Base-by-base conservation (phyloP, 2,797 vertebrate species). In the Falco biarmicus region DNA sequence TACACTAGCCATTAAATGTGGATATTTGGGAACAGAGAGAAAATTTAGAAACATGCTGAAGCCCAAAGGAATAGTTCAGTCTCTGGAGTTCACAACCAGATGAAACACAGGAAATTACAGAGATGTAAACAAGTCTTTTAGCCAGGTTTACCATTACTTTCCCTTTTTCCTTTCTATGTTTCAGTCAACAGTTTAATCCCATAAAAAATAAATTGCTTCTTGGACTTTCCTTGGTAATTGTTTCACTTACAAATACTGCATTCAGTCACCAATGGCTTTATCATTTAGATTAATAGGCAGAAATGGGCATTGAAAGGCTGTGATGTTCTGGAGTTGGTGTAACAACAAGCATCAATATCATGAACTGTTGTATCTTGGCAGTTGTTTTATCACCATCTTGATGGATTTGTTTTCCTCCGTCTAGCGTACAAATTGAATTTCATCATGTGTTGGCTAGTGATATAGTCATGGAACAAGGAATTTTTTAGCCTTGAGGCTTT, bases 61-160 rank as follows among this genome's bases (percentile, higher is more conserved):
- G 25, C 92, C 65, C 84, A 71, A 45, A 93, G 94, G 94, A 96
- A 75, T 84, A 91, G 51, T 53, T 86, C 39, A 37, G 71, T 87
- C 89, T 91, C 82, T 63, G 65, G 89, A 92, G 95, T 78, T 91
- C 89, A 43, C 73, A 87, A 94, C 69, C 76, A 96, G 93, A 96
- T 93, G 93, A 95, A 97, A 86, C 57, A 93, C 92, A 95, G 96
- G 96, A 96, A 96, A 96, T 96, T 91, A 78, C 75, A 85, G 81
- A 92, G 89, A 96, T 89, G 96, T 95, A 95, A 96, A 97, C 94
- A 96, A 92, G 57, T 91, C n/a, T 88, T 92, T 91, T 81, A 94
- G 87, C 82, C 84, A 94, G 94, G 90, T 96, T 96, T 92, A 80
- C 92, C 92, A 84, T 77, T 94, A 71, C 81, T 93, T 93, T 83